phyloP scores from a whole-genome alignment of 2,113 vertebrate genomes.

The Cyprinus carpio region DNA sequence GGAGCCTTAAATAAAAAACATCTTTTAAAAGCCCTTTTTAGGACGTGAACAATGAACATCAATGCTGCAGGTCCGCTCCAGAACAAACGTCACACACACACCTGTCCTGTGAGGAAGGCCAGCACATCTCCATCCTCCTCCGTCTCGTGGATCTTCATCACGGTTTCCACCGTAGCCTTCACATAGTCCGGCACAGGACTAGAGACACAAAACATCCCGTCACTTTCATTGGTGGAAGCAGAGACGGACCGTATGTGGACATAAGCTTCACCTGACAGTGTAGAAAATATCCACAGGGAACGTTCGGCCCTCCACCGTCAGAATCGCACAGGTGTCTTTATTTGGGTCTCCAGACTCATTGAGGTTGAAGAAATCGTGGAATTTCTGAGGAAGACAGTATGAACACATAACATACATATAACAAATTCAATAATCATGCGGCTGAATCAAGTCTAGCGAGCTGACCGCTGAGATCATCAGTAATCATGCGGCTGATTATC shows the following conservation, averaged over 20 bases:
- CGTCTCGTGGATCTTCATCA: conserved; percentile 95
- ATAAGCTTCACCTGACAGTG: conserved; percentile 83
- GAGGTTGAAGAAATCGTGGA: conserved; percentile 95
- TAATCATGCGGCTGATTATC: too few relatives aligned
- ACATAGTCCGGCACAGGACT: conserved; percentile 98
- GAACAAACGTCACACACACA: conserved; percentile 54
- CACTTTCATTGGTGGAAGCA: background rate
- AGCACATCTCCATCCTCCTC: conserved; percentile 93
- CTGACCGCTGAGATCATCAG: background rate
- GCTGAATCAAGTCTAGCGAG: too few relatives aligned
- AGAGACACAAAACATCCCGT: conserved; percentile 28
- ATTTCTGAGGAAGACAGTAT: conserved; percentile 86
- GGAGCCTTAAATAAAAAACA: too few relatives aligned
- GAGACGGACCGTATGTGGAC: background rate
- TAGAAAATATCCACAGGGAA: conserved; percentile 98
- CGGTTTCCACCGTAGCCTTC: conserved; percentile 95
- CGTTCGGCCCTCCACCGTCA: conserved; percentile 92
- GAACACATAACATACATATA: too few relatives aligned
- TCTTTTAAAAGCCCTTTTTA: too few relatives aligned
- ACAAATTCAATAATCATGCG: too few relatives aligned
- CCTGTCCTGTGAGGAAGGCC: conserved; percentile 97
- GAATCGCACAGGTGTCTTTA: conserved; percentile 93
- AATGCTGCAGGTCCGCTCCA: background rate
- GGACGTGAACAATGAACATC: too few relatives aligned
- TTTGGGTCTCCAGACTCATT: conserved; percentile 88